These are phyloP conservation scores for Toxotes lorentzi DNA, from an alignment of 2,797 vertebrate species.

Conservation along the genomic window DNA sequence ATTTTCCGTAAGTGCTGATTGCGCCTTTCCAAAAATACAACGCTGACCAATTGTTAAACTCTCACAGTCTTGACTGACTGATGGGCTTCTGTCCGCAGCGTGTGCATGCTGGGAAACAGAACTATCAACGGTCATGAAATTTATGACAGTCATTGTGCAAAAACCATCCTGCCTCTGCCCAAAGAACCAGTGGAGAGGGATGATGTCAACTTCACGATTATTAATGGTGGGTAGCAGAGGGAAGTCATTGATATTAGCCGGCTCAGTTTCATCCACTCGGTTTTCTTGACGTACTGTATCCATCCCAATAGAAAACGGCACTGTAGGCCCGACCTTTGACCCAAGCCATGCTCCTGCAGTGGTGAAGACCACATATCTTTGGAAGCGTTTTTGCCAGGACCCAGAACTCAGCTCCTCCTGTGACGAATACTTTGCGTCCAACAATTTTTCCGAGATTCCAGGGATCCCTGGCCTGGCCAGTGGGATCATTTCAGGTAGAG, in stretches of 20 bases:
- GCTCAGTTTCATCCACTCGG: too few species aligned
- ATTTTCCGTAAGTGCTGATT: slow-evolving; percentile 85
- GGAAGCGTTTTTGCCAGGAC: slow-evolving; percentile 87
- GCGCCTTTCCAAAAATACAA: rapidly evolving
- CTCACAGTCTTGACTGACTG: neutral
- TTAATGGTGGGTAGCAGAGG: slow-evolving; percentile 37
- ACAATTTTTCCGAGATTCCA: slow-evolving; percentile 84
- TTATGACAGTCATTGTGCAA: slow-evolving; percentile 77
- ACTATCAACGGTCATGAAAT: slow-evolving; percentile 87
- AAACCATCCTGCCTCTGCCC: slow-evolving; percentile 69
- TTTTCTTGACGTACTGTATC: neutral
- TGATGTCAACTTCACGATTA: slow-evolving; percentile 63
- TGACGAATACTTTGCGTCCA: slow-evolving; percentile 88
- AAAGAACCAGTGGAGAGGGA: neutral
- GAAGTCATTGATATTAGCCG: too few species aligned
- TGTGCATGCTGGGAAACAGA: slow-evolving; percentile 93
- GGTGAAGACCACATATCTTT: slow-evolving; percentile 82
- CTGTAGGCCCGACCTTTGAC: slow-evolving; percentile 39
- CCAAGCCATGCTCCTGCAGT: neutral
- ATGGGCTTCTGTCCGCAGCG: slow-evolving; percentile 72
- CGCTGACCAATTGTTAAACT: rapidly evolving
- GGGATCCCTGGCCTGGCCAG: slow-evolving; percentile 92
- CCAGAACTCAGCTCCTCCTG: slow-evolving; percentile 84
- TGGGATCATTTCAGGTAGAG: slow-evolving; percentile 87
- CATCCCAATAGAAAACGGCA: slow-evolving; percentile 67